Base-by-base conservation (phyloP, 1,140 invertebrate genomes). In the Platorchestia sp. region DNA sequence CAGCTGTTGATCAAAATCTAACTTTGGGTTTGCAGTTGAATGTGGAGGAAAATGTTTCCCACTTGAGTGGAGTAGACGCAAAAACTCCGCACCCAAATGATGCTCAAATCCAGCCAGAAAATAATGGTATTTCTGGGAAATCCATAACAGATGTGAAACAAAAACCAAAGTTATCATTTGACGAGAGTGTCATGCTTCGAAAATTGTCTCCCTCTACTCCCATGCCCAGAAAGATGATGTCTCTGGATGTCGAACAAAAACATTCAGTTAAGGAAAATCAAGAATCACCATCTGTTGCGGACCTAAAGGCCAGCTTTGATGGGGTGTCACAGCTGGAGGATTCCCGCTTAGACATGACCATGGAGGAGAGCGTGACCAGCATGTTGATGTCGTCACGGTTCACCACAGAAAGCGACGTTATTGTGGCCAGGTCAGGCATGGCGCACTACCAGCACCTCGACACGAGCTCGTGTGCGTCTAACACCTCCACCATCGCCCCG, bases 291-390 rank as follows among this genome's bases (percentile, higher is more conserved):
- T 45, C 91, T 44, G 91, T 47, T 45, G 43, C 7, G 44, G 91
- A 93, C 36, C 40, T 44, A 16, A n/a, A 44, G 91, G 44, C 44
- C 41, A 44, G 43, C 44, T 45, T 42, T 41, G 91, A 93, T 42
- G 45, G 3, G 3, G 40, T 44, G 40, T 93, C 91, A 44, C 91
- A 93, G 36, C 22, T 93, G 22, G 91, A 93, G 40, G 87, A 89
- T 41, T 42, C 41, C 27, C 87, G 41, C 43, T 19, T 42, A 14
- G 91, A 93, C 44, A 45, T 93, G 43, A 93, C 91, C 91, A 19
- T 93, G 45, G 91, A 93, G 10, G 91, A 93, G 91, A 93, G 45
- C 36, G 40, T n/a, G 43, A 93, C 91, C 5, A 93, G 91, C 91
- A 93, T 44, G 91, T 44, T 93, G 16, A 10, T 93, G 10, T 45